Percentiles rank a stretch among this genome's conserved stretches.
Conservation (phyloP, 2,113 vertebrate species). For the Chamaea fasciata region DNA sequence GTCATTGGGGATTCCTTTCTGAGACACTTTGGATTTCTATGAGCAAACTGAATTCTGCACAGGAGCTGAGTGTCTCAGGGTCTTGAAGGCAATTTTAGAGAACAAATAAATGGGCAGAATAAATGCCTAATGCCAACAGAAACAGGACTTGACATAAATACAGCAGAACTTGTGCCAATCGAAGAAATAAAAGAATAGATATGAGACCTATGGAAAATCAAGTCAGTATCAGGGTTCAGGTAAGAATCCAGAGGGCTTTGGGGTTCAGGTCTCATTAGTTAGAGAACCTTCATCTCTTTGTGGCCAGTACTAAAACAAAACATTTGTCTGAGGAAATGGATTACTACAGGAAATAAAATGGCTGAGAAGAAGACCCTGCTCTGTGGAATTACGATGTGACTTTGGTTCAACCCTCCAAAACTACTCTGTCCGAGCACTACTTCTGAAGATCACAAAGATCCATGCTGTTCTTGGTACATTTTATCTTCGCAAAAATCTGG, state of each 20-base stretch:
- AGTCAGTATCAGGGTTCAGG: not conserved
- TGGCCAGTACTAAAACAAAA: not conserved
- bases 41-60: not conserved
- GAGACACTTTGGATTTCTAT: not conserved
- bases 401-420: not conserved
- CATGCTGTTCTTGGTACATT: not conserved
- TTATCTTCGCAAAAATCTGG: not conserved
- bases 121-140: not conserved
- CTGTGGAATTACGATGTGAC: not conserved
- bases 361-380: not conserved
- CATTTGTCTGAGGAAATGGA: not conserved
- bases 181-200: not conserved
- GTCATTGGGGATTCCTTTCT: not conserved
- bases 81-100: not conserved
- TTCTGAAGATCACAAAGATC: not conserved
- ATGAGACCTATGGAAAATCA: not conserved
- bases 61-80: rapidly evolving
- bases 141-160: not conserved
- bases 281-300: not conserved
- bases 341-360: not conserved
- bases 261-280: not conserved
- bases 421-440: not conserved
- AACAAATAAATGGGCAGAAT: not conserved
- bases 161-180: not conserved
- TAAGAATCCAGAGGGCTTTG: not conserved